Percentiles rank a stretch among this genome's conserved stretches.
Evolutionary conservation across 1,140 invertebrate species (phyloP).

Genomic region (Aleiodes sp.): DNA sequence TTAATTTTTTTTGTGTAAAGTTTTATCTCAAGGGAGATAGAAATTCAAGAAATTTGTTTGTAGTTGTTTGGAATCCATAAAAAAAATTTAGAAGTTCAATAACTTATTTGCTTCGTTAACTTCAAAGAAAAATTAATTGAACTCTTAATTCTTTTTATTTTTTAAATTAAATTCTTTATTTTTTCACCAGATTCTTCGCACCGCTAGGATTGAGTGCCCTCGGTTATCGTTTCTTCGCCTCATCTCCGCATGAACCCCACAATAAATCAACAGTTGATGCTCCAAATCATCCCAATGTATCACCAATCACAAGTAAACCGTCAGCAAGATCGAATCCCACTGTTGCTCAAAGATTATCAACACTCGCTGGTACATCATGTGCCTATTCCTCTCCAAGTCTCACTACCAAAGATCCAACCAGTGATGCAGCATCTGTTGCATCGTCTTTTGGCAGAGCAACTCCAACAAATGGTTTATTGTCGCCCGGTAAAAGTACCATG

Average conservation of each 20-base stretch:
- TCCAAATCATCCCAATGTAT: constrained; percentile 50
- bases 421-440: not conserved
- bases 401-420: constrained; percentile 22
- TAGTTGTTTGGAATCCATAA: no score
- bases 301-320: constrained; percentile 45
- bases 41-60: no score
- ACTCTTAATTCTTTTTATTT: constrained; percentile 1
- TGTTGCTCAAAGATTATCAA: constrained; percentile 12
- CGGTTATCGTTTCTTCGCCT: constrained; percentile 60
- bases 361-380: not conserved
- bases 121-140: no score
- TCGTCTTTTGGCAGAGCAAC: constrained; percentile 47
- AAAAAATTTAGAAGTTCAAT: no score
- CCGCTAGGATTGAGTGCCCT: constrained; percentile 53
- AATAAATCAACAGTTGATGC: constrained; percentile 42
- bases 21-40: no score
- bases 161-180: not conserved
- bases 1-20: not conserved
- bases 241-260: constrained; percentile 47
- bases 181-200: constrained; percentile 50
- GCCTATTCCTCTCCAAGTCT: constrained; percentile 15
- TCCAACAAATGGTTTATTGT: constrained; percentile 64
- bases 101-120: no score
- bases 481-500: constrained; percentile 77
- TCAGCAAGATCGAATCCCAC: not conserved